phyloP scores from a whole-genome alignment of 2,888 invertebrate genomes.

The Sesia apiformis region DNA sequence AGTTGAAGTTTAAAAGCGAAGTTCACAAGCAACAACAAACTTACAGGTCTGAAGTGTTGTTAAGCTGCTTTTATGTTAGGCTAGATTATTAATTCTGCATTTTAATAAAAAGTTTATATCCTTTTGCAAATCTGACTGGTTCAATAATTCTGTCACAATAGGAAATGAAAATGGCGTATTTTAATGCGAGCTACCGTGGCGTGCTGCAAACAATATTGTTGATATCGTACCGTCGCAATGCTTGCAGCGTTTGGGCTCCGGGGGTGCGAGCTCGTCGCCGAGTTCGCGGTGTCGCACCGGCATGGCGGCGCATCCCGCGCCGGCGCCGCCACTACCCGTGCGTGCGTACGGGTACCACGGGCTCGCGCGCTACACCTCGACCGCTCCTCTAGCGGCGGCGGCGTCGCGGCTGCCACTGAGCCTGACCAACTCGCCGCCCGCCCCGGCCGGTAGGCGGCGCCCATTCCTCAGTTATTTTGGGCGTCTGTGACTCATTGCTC shows the following conservation, averaged over 20 bases:
- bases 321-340: conserved; percentile 61
- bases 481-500: conserved; percentile 64
- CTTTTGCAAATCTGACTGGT: neutral
- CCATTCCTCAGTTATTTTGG: conserved; percentile 64
- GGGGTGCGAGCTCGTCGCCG: conserved; percentile 74
- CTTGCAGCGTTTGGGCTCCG: conserved; percentile 93
- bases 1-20: no score
- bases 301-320: conserved; percentile 75
- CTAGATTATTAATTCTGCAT: no score
- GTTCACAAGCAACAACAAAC: no score
- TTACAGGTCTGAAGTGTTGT: no score
- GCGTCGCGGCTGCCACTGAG: conserved; percentile 70
- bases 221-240: conserved; percentile 87
- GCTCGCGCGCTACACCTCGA: conserved; percentile 40
- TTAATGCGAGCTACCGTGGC: neutral
- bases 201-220: neutral
- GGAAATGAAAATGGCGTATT: neutral
- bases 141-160: neutral
- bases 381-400: conserved; percentile 66
- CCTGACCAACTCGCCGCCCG: conserved; percentile 55
- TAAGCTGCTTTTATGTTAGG: no score
- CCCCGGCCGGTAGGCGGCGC: conserved; percentile 73
- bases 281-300: conserved; percentile 74
- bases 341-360: conserved; percentile 30
- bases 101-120: no score